These are phyloP conservation scores for Pangasius krempfi DNA, from an alignment of 2,797 vertebrate species.

Conservation along the genomic window DNA sequence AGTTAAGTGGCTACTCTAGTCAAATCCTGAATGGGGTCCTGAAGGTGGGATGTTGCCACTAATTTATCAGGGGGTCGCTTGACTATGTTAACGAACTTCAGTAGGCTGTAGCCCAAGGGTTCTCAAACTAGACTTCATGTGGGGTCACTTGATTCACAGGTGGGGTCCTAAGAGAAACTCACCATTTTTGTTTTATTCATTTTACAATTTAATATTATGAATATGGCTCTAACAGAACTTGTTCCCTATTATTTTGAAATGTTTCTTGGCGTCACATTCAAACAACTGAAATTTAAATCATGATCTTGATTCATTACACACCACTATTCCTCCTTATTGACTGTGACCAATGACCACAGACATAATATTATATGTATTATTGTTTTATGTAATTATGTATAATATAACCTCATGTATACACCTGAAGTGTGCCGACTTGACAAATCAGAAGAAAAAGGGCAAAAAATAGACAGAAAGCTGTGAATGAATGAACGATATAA, in stretches of 20 bases:
- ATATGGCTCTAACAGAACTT: not conserved
- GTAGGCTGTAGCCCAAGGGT: not conserved
- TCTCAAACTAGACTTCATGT: not conserved
- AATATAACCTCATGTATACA: not conserved
- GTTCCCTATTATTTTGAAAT: not conserved
- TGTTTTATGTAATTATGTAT: too few relatives aligned
- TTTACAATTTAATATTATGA: not conserved
- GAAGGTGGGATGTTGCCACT: not conserved
- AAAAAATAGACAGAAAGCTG: not conserved
- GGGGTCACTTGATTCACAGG: not conserved
- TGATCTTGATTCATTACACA: not conserved
- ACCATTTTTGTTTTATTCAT: not conserved
- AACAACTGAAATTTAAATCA: not conserved
- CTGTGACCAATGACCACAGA: not conserved
- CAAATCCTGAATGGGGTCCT: too few relatives aligned
- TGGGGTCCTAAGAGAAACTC: not conserved
- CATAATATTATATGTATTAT: too few relatives aligned
- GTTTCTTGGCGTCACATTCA: not conserved
- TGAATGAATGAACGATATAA: not conserved
- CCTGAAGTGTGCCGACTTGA: not conserved
- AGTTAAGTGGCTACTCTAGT: not conserved
- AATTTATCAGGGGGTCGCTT: not conserved
- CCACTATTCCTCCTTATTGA: not conserved
- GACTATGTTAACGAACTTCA: not conserved
- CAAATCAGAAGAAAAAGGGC: not conserved